These are phyloP conservation scores for Oreochromis mossambicus DNA, from an alignment of 2,797 vertebrate genomes.

Conservation along the genomic window DNA sequence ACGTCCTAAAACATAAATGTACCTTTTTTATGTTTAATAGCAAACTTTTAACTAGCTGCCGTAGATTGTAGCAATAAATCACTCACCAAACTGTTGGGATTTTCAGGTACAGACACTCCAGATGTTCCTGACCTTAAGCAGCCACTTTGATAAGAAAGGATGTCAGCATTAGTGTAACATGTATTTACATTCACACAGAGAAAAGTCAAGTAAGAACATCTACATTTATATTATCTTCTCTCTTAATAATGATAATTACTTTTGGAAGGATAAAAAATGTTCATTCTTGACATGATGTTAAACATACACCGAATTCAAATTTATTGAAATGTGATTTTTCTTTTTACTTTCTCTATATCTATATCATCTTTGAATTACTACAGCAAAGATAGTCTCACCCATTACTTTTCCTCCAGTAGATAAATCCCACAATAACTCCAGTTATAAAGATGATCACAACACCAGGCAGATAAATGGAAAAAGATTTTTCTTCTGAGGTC, in stretches of 20 bases:
- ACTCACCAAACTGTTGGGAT: neutral
- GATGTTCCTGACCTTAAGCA: neutral
- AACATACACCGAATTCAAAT: neutral
- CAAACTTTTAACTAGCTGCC: neutral
- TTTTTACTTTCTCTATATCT: accelerated
- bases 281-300: neutral
- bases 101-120: neutral
- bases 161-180: neutral
- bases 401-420: neutral
- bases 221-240: neutral
- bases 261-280: neutral
- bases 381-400: neutral
- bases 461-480: accelerated
- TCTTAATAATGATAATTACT: neutral
- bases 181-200: accelerated
- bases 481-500: accelerated
- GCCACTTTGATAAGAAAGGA: neutral
- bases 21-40: neutral
- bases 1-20: neutral
- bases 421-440: neutral
- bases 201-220: neutral
- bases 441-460: neutral
- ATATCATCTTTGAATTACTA: neutral
- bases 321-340: neutral
- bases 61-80: neutral